phyloP scores from a whole-genome alignment of 2,888 invertebrate species.

The Cabera pusaria region DNA sequence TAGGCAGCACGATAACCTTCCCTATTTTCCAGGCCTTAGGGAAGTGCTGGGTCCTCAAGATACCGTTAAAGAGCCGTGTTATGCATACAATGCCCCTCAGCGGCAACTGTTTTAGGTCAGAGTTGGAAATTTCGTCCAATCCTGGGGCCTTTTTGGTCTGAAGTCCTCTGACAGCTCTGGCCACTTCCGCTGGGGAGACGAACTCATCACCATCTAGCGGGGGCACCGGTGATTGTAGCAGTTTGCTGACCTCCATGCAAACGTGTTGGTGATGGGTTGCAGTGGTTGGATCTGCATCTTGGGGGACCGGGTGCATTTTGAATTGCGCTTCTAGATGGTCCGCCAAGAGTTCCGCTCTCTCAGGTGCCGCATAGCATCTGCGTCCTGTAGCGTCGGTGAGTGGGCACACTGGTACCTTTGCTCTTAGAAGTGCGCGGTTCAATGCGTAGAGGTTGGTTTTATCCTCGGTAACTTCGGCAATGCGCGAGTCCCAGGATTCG shows the following conservation, averaged over 20 bases:
- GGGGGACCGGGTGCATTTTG: background rate
- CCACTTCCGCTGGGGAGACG: slow-evolving; percentile 1
- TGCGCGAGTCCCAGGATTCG: background rate
- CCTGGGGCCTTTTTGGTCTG: background rate
- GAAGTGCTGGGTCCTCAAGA: slow-evolving; percentile 13
- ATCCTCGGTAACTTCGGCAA: background rate
- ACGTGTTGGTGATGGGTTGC: background rate
- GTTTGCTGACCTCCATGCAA: background rate
- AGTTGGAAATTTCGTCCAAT: slow-evolving; percentile 1
- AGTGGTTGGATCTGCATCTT: background rate
- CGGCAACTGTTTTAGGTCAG: background rate
- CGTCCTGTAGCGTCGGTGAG: background rate
- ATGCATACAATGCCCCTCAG: background rate
- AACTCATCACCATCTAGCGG: background rate
- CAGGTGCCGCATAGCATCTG: background rate
- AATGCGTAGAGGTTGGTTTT: too few relatives aligned
- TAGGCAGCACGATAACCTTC: slow-evolving; percentile 14
- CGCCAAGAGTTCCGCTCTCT: slow-evolving; percentile 1
- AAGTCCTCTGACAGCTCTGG: background rate
- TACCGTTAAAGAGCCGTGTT: slow-evolving; percentile 9
- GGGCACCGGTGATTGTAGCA: too few relatives aligned
- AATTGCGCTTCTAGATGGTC: slow-evolving; percentile 1
- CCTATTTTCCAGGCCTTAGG: slow-evolving; percentile 25
- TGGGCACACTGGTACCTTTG: background rate
- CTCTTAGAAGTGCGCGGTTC: too few relatives aligned